A percentile compares a stretch with the other conserved stretches of the same genome.
These are phyloP conservation scores for Esox niger DNA, from an alignment of 2,113 vertebrate genomes.

Conservation along the genomic window DNA sequence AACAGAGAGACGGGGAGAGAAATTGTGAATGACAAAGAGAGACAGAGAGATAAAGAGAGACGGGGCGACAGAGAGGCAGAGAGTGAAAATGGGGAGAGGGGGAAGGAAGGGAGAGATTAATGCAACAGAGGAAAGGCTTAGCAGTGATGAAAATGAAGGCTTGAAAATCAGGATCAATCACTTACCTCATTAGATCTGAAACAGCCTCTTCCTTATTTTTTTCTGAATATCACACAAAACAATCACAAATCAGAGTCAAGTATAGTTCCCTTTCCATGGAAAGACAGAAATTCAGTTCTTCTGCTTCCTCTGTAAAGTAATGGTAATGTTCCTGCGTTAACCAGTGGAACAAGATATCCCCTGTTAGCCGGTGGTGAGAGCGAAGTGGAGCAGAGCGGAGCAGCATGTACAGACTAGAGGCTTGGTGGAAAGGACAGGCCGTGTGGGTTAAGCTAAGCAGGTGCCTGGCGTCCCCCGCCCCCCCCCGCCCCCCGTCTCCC, in stretches of 20 bases:
- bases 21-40: conserved; percentile 16
- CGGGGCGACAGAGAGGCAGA: conserved; percentile 45
- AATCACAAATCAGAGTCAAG: conserved; percentile 42
- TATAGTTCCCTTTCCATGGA: conserved; percentile 47
- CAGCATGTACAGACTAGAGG: conserved; percentile 60
- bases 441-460: conserved; percentile 76
- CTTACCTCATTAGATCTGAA: conserved; percentile 80
- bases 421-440: conserved; percentile 77
- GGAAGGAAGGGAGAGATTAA: conserved; percentile 17
- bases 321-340: conserved; percentile 59
- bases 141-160: conserved; percentile 50
- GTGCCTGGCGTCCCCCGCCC: conserved; percentile 74
- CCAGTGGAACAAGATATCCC: conserved; percentile 83
- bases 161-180: conserved; percentile 50
- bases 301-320: conserved; percentile 59
- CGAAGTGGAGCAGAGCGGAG: no score
- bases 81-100: conserved; percentile 26
- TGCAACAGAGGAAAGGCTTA: conserved; percentile 37
- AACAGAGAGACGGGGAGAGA: conserved; percentile 42
- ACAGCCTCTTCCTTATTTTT: conserved; percentile 49
- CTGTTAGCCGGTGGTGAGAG: conserved; percentile 75
- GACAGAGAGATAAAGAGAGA: conserved; percentile 40
- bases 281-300: conserved; percentile 40
- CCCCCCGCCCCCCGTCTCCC: conserved; percentile 75
- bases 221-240: conserved; percentile 55